Evolutionary conservation across 2,797 vertebrate genomes (phyloP), one percentile per base, ranked within the genome.

Genomic region (Momotus momota): DNA sequence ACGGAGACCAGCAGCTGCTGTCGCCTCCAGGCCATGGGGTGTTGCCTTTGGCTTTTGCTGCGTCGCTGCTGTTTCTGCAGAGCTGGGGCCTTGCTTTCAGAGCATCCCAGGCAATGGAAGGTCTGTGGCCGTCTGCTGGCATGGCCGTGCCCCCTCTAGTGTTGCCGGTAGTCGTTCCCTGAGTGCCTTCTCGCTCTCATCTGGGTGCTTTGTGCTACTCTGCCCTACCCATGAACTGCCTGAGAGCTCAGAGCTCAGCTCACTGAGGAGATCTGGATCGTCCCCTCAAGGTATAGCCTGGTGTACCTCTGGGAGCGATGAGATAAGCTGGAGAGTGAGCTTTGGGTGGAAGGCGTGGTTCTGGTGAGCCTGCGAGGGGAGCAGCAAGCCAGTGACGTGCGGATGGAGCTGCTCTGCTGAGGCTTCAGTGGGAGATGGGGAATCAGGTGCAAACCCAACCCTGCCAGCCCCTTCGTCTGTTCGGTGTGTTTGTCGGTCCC

Each of bases 141-240:
- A 3, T 12, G 26, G 23, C 62, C 1, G 0, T 61, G 46, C 9
- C 41, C 14, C 18, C 18, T 62, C 20, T 21, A 3, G 8, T 16
- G 26, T 38, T 60, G 7, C 7, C 54, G 2, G 0, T 14, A 1
- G 0, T 0, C 1, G 4, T 43, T 25, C 18, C 25, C 25, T 16
- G 5, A 2, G 0, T 0, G 0, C 20, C 29, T 51, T 54, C 12
- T 55, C 1, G 0, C 33, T 20, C 40, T 74, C 0, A 0, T 40
- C 17, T 27, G 43, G 26, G 18, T 26, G 22, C 22, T 26, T 14
- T 14, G 14, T 21, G 60, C 52, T 43, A 19, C 23, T 18, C 26
- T 26, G 33, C 13, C 35, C 35, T 35, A 35, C 35, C 35, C 35
- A 35, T 35, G 35, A 35, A 35, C 35, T 35, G 35, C 35, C 35